Evolutionary conservation across 2,797 vertebrate genomes (phyloP).

Genomic region (Hapalemur alaotrensis): DNA sequence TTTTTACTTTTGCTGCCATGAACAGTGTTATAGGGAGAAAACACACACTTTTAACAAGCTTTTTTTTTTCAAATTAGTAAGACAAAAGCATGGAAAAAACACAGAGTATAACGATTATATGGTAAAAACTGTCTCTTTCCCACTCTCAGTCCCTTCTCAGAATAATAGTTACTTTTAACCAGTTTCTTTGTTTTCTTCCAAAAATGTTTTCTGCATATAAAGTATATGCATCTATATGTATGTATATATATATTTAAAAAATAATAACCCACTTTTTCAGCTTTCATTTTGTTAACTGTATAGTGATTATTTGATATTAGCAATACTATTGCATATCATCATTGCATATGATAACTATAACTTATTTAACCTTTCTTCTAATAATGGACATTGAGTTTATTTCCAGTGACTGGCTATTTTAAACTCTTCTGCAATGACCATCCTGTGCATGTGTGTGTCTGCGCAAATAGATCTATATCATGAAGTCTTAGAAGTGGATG

Average conservation of each 20-base stretch:
- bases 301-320: background rate
- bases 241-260: background rate
- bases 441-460: background rate
- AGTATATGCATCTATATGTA: background rate
- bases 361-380: background rate
- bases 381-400: background rate
- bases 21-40: background rate
- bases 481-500: background rate
- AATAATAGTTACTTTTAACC: slow-evolving; percentile 6
- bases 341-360: background rate
- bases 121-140: background rate
- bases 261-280: background rate
- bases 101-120: background rate
- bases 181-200: slow-evolving; percentile 8
- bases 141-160: background rate
- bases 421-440: background rate
- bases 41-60: background rate
- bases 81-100: slow-evolving; percentile 4
- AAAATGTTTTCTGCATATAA: background rate
- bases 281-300: background rate
- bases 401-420: slow-evolving; percentile 35
- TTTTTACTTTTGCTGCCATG: slow-evolving; percentile 6
- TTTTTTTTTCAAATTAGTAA: background rate
- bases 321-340: background rate
- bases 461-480: background rate